Evolutionary conservation across 2,888 invertebrate species (phyloP).

Genomic region (Cyaniris semiargus): DNA sequence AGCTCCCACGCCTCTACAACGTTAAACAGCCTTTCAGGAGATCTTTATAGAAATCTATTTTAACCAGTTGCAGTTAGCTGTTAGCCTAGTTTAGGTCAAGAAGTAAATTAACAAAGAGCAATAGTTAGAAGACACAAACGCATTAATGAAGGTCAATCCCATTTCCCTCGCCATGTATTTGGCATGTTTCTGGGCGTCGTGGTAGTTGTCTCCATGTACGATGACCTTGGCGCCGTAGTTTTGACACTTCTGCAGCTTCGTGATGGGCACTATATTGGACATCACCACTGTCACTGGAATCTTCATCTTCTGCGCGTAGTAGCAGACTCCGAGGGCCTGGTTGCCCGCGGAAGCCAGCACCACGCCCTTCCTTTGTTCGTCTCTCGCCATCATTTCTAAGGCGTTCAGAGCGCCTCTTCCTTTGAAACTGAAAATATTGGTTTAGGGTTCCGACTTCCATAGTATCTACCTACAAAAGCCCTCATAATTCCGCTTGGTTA

Average conservation of each 20-base stretch:
- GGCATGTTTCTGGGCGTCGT: slow-evolving; percentile 82
- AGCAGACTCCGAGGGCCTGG: slow-evolving; percentile 84
- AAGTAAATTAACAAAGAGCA: background rate
- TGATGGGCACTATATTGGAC: slow-evolving; percentile 83
- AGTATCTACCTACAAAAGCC: too few species aligned
- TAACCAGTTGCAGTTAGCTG: background rate
- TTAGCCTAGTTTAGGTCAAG: background rate
- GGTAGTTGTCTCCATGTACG: slow-evolving; percentile 81
- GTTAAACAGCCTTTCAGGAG: too few species aligned
- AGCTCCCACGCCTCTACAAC: background rate
- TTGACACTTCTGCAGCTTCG: slow-evolving; percentile 84
- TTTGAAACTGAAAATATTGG: slow-evolving; percentile 80
- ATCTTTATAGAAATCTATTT: too few species aligned
- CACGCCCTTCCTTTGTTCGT: slow-evolving; percentile 82
- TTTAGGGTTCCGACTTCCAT: background rate
- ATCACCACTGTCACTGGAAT: slow-evolving; percentile 85
- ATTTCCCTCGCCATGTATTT: slow-evolving; percentile 80
- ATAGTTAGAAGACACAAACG: slow-evolving; percentile 58
- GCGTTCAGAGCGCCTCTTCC: slow-evolving; percentile 85
- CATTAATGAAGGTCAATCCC: slow-evolving; percentile 84
- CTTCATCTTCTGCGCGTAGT: slow-evolving; percentile 81
- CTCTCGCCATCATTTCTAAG: slow-evolving; percentile 77
- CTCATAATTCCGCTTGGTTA: background rate
- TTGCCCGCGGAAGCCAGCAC: slow-evolving; percentile 87
- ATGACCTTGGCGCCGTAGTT: slow-evolving; percentile 84